Base-by-base conservation (phyloP, 2,888 invertebrate genomes). In the Ferrisia virgata region DNA sequence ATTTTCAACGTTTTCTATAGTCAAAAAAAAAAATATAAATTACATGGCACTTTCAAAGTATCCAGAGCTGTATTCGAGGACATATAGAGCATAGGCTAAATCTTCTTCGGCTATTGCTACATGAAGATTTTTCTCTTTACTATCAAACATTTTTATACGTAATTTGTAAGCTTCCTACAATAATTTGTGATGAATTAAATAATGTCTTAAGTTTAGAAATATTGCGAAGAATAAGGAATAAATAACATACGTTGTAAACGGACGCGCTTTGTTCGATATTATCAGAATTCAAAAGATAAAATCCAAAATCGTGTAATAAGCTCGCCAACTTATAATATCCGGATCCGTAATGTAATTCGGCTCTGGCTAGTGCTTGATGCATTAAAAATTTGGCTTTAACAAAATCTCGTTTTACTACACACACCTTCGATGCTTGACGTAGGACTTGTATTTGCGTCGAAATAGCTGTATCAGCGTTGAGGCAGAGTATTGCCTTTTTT, bases 101-200 rank as follows among this genome's bases (percentile, higher is more conserved):
- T 97, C 97, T 89, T 97, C 97, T 89, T 96, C 94, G 36, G 95
- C 95, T 36, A 95, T 92, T 0, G 97, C 97, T 86, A 97, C 94
- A 89, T 94, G 94, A 86, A 97, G 92, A 89, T 96, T 96, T 88
- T 92, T 92, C 87, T 93, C 93, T 31, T 33, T n/a, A 31, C 43
- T 0, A 6, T 95, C 95, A 90, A 96, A 96, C 87, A 96, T 93
- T 84, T 90, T 89, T 87, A 92, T 92, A 85, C 95, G 92, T 40
- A 94, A 93, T 64, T 91, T 90, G 85, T 96, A 89, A 0, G 95
- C 85, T 43, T 79, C 79, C 80, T 82, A 96, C 87, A 85, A 47
- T n/a, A 84, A 58, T 79, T n/a, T 11, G 18, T 8, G 18, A 25
- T 15, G 36, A 1, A 33, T 64, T 39, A 3, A 22, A 72, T 15